Conservation (phyloP, 2,113 vertebrate genomes). For the Toxotes jaculatrix region DNA sequence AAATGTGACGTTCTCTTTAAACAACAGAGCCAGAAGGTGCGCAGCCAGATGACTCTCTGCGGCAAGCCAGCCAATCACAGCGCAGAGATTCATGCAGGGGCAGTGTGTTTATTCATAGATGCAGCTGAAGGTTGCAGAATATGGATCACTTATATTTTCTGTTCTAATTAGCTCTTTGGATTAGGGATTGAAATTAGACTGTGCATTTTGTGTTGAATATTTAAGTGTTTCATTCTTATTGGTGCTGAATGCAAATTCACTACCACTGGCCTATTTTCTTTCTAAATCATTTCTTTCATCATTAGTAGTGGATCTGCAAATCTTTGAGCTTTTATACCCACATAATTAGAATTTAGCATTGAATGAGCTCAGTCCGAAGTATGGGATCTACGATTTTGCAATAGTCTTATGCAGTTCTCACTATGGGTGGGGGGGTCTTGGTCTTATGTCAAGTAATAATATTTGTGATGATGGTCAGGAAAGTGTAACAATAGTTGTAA, state of each 20-base stretch:
- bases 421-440: not conserved
- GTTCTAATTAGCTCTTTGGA: slow-evolving; percentile 62
- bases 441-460: too few species aligned
- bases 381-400: not conserved
- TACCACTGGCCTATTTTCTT: slow-evolving; percentile 43
- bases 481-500: not conserved
- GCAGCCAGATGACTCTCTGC: slow-evolving; percentile 60
- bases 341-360: slow-evolving; percentile 1
- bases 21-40: slow-evolving; percentile 52
- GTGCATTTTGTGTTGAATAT: slow-evolving; percentile 41
- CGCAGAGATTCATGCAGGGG: not conserved
- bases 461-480: not conserved
- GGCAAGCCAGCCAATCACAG: slow-evolving; percentile 64
- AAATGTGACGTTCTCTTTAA: slow-evolving; percentile 64
- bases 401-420: not conserved
- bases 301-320: slow-evolving; percentile 28
- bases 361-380: not conserved
- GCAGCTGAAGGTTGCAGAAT: slow-evolving; percentile 59
- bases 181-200: slow-evolving; percentile 43
- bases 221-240: slow-evolving; percentile 39
- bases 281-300: slow-evolving; percentile 23
- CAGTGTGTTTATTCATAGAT: slow-evolving; percentile 62
- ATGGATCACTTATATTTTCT: slow-evolving; percentile 52
- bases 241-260: slow-evolving; percentile 48
- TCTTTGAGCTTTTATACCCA: slow-evolving; percentile 13